These are phyloP conservation scores for Gymnoscopelus microlampas DNA, from an alignment of 2,797 vertebrate species.

Conservation along the genomic window DNA sequence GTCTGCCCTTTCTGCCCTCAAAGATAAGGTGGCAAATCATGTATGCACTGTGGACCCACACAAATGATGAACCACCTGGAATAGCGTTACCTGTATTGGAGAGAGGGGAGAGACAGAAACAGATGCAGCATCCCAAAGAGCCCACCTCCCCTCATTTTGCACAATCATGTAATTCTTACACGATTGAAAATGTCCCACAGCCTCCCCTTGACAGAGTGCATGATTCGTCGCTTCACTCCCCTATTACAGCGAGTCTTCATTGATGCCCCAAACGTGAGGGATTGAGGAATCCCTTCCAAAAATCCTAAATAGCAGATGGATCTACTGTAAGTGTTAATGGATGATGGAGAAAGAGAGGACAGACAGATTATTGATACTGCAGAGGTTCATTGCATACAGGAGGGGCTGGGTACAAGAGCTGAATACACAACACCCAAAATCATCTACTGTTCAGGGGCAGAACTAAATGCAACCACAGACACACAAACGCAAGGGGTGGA, in stretches of 20 bases:
- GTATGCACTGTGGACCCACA: background rate
- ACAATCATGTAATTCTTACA: too few relatives aligned
- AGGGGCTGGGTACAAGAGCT: too few relatives aligned
- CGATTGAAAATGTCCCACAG: background rate
- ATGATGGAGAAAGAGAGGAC: background rate
- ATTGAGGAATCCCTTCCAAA: too few relatives aligned
- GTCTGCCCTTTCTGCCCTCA: background rate
- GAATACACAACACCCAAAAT: too few relatives aligned
- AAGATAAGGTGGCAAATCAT: slow-evolving; percentile 2
- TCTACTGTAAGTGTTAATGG: background rate
- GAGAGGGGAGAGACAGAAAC: background rate
- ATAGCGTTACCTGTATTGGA: slow-evolving; percentile 7
- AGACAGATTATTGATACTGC: background rate
- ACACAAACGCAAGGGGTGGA: too few relatives aligned
- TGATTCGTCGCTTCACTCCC: background rate
- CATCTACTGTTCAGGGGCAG: too few relatives aligned
- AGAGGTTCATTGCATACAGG: too few relatives aligned
- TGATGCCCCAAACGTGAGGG: too few relatives aligned
- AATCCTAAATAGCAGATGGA: background rate
- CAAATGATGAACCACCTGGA: background rate
- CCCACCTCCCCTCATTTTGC: too few relatives aligned
- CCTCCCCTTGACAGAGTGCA: background rate
- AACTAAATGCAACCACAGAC: too few relatives aligned
- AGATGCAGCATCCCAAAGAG: background rate
- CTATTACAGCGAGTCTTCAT: too few relatives aligned